Percentiles rank a stretch among this genome's conserved stretches.
phyloP scores from a whole-genome alignment of 1,140 invertebrate species.

The Bombus sylvicola region DNA sequence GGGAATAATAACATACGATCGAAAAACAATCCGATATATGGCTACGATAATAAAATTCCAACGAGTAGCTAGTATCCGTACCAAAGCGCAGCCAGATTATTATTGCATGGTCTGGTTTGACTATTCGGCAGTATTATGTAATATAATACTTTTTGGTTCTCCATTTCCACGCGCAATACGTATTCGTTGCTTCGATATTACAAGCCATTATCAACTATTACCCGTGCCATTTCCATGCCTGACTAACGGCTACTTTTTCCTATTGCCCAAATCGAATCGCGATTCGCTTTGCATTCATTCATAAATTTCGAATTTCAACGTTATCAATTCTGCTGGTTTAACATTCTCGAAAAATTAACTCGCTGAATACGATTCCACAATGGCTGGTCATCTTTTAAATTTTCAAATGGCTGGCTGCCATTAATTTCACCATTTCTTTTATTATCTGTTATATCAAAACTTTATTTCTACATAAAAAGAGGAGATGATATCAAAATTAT shows the following conservation, averaged over 20 bases:
- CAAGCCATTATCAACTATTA: slow-evolving; percentile 16
- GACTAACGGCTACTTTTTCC: not conserved
- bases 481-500: not conserved
- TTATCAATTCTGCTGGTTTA: not conserved
- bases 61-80: not conserved
- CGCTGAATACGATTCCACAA: not conserved
- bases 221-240: not conserved
- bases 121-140: not conserved
- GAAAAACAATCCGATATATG: not conserved
- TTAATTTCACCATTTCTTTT: not conserved
- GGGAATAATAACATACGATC: not conserved
- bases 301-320: not conserved
- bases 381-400: not conserved
- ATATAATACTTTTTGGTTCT: not conserved
- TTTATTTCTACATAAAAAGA: too few relatives aligned
- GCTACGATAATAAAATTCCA: slow-evolving; percentile 31
- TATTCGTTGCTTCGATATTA: slow-evolving; percentile 1
- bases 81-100: not conserved
- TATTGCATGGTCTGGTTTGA: not conserved
- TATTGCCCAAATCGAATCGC: not conserved
- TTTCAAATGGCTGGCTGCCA: not conserved
- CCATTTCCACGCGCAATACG: not conserved
- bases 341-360: not conserved
- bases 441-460: not conserved
- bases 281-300: too few relatives aligned